Evolutionary conservation across 64 coral and sea anemone genomes (phyloP).

Genomic region (Actinia equina): DNA sequence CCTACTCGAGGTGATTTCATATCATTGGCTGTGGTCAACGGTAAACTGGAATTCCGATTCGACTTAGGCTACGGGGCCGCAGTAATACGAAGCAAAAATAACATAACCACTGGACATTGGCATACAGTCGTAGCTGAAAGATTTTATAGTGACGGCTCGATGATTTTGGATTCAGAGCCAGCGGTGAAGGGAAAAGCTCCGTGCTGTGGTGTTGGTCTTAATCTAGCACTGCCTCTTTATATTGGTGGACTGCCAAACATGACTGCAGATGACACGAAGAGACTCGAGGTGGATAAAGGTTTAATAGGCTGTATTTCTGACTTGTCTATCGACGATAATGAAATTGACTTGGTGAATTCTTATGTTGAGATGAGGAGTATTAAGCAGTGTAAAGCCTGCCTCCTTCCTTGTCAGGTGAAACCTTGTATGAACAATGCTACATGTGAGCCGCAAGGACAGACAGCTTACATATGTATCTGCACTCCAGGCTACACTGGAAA

Average conservation of each 20-base stretch:
- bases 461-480: constrained; percentile 58
- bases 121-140: constrained; percentile 69
- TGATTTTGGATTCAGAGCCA: constrained; percentile 51
- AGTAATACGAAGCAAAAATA: constrained; percentile 48
- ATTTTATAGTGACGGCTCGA: constrained; percentile 24
- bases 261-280: constrained; percentile 21
- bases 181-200: constrained; percentile 62
- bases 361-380: constrained; percentile 41
- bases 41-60: constrained; percentile 63
- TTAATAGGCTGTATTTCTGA: constrained; percentile 67
- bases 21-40: constrained; percentile 45
- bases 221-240: constrained; percentile 60
- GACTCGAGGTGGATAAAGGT: constrained; percentile 44
- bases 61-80: constrained; percentile 66
- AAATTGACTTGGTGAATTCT: constrained; percentile 68
- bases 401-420: constrained; percentile 57
- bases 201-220: constrained; percentile 68
- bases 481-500: constrained; percentile 68
- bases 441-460: constrained; percentile 63
- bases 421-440: constrained; percentile 81
- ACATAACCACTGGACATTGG: constrained; percentile 70
- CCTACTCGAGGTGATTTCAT: constrained; percentile 64
- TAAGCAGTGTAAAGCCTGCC: constrained; percentile 61
- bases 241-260: constrained; percentile 71
- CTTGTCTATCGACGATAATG: constrained; percentile 60